phyloP scores from a whole-genome alignment of 2,113 vertebrate species.

The Tupaia chinensis region DNA sequence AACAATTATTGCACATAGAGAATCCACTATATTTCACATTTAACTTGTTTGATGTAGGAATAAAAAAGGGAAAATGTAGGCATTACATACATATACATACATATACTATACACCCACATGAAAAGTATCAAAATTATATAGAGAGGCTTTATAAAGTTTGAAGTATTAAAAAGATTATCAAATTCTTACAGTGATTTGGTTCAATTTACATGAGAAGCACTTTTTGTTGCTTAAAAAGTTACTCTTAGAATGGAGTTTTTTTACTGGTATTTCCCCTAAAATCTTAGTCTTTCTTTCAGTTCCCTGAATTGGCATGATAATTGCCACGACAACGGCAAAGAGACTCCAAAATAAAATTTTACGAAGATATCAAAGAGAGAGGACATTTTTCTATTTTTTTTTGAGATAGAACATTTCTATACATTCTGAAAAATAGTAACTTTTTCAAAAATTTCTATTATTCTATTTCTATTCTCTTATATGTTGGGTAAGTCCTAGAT shows the following conservation, averaged over 20 bases:
- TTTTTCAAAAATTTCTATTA: not conserved
- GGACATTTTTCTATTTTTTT: not conserved
- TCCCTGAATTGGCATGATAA: not conserved
- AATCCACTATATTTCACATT: not conserved
- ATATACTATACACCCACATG: not conserved
- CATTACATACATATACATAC: not conserved
- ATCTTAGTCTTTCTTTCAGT: not conserved
- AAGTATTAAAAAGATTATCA: too few species aligned
- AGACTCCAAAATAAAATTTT: not conserved
- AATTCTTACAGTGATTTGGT: not conserved
- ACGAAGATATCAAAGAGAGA: not conserved
- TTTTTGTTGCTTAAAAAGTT: conserved; percentile 2
- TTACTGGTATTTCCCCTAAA: not conserved
- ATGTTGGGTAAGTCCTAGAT: not conserved
- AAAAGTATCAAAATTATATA: not conserved
- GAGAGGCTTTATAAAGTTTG: not conserved
- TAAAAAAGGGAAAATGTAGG: not conserved
- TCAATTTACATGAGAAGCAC: not conserved
- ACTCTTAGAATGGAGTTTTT: not conserved
- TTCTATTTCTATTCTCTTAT: not conserved
- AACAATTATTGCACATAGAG: not conserved
- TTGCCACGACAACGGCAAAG: not conserved
- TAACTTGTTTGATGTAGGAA: not conserved
- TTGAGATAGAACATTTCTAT: not conserved
- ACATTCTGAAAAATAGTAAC: not conserved